phyloP scores from a whole-genome alignment of 2,888 invertebrate genomes.

The Chrysolina americana region DNA sequence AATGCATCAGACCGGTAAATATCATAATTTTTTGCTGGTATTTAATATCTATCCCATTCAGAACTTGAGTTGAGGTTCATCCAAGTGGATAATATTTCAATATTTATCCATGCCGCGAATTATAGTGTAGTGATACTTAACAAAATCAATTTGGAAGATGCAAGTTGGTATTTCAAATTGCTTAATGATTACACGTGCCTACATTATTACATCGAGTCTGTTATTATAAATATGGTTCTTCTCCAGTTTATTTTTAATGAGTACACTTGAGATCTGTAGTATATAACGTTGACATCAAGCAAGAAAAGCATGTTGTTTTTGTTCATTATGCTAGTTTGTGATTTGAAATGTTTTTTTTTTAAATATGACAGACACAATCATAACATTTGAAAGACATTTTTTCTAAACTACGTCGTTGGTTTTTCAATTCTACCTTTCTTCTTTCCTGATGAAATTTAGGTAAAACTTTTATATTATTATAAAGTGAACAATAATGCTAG shows the following conservation, averaged over 20 bases:
- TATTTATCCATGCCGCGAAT: constrained; percentile 35
- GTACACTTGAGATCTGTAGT: not conserved
- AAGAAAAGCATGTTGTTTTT: too few relatives aligned
- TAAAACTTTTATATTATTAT: too few relatives aligned
- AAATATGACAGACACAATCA: too few relatives aligned
- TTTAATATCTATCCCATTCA: constrained; percentile 51
- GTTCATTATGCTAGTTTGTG: too few relatives aligned
- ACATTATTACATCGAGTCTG: not conserved
- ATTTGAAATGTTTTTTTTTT: too few relatives aligned
- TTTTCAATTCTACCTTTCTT: too few relatives aligned
- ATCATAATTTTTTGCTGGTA: constrained; percentile 47
- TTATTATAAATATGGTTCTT: not conserved
- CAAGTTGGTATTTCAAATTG: constrained; percentile 26
- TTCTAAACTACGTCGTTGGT: too few relatives aligned
- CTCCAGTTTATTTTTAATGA: not conserved
- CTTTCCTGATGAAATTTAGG: too few relatives aligned
- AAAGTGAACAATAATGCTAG: too few relatives aligned
- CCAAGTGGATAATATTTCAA: constrained; percentile 36
- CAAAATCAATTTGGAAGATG: constrained; percentile 24
- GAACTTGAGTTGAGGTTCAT: constrained; percentile 28
- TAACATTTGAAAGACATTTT: too few relatives aligned
- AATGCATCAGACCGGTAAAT: constrained; percentile 44
- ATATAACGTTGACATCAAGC: too few relatives aligned
- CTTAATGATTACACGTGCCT: not conserved
- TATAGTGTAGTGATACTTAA: constrained; percentile 29